Evolutionary conservation across 1,140 invertebrate genomes (phyloP).

Genomic region (Tyrophagus putrescentiae): DNA sequence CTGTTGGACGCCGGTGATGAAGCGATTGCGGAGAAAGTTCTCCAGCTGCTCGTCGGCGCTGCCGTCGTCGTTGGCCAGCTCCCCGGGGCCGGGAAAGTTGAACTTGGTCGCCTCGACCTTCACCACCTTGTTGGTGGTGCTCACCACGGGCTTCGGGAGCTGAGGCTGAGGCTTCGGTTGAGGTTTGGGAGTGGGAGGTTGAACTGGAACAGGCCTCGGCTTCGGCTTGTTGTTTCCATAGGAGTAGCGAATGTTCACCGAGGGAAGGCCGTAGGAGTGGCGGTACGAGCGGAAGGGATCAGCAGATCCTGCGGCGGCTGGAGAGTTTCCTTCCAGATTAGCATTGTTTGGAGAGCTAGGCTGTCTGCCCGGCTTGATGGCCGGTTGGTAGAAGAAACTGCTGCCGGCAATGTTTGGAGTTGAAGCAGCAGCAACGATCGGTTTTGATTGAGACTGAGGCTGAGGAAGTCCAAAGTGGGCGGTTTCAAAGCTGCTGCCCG

Average conservation of each 20-base stretch:
- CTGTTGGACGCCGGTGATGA: neutral
- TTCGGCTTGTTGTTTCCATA: neutral
- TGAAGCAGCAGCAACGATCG: no score
- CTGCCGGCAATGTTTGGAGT: neutral
- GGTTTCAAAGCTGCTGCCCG: neutral
- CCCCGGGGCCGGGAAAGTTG: neutral
- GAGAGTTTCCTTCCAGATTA: neutral
- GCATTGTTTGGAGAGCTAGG: no score
- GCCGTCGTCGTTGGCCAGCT: neutral
- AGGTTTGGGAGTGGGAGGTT: neutral
- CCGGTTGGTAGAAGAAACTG: neutral
- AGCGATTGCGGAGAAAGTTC: neutral
- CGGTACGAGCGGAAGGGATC: neutral
- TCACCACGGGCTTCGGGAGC: neutral
- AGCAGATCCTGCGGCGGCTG: neutral
- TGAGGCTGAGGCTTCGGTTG: neutral
- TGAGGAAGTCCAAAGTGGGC: neutral
- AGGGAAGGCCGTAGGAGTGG: conserved; percentile 10
- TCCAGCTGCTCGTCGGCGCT: conserved; percentile 2
- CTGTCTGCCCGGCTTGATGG: neutral
- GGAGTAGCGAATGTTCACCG: conserved; percentile 11
- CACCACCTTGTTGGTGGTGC: neutral
- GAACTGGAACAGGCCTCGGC: neutral
- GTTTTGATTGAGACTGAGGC: neutral
- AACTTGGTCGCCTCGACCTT: conserved; percentile 1